A percentile compares a stretch with the other conserved stretches of the same genome.
Evolutionary conservation across 1,140 invertebrate species (phyloP).

Genomic region (Neodiprion lecontei): DNA sequence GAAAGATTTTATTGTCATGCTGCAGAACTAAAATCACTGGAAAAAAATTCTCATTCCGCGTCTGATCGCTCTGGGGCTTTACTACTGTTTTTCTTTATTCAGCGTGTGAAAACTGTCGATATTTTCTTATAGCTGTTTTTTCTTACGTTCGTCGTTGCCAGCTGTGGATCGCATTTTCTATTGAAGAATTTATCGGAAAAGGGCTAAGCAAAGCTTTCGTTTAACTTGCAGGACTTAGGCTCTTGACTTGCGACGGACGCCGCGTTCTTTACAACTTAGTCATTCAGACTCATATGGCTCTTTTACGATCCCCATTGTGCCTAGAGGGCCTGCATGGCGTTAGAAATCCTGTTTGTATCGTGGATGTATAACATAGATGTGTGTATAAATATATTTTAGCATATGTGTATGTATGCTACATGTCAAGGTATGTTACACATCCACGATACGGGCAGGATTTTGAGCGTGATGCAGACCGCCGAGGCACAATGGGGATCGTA

Average conservation of each 20-base stretch:
- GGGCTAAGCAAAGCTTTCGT: constrained; percentile 5
- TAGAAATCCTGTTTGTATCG: too few relatives aligned
- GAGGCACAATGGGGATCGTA: constrained; percentile 19
- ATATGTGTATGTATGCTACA: not conserved
- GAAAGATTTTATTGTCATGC: too few relatives aligned
- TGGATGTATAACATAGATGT: too few relatives aligned
- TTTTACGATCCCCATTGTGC: constrained; percentile 23
- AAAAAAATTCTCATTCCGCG: too few relatives aligned
- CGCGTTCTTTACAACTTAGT: not conserved
- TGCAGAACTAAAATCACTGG: too few relatives aligned
- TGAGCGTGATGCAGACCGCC: too few relatives aligned
- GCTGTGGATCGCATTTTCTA: too few relatives aligned
- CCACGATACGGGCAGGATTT: too few relatives aligned
- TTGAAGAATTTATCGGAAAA: not conserved
- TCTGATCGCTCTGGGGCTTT: too few relatives aligned
- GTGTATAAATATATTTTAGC: too few relatives aligned
- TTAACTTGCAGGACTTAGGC: constrained; percentile 11
- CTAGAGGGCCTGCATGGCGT: too few relatives aligned
- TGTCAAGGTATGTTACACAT: not conserved
- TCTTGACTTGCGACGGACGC: constrained; percentile 15
- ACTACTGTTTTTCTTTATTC: too few relatives aligned
- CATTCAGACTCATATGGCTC: constrained; percentile 34
- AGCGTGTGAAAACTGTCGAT: not conserved
- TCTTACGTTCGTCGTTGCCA: not conserved
- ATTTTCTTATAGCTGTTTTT: not conserved